Evolutionary conservation across 2,797 vertebrate species (phyloP), one percentile per base, ranked within the genome.

Genomic region (Rhodeus uyekii): DNA sequence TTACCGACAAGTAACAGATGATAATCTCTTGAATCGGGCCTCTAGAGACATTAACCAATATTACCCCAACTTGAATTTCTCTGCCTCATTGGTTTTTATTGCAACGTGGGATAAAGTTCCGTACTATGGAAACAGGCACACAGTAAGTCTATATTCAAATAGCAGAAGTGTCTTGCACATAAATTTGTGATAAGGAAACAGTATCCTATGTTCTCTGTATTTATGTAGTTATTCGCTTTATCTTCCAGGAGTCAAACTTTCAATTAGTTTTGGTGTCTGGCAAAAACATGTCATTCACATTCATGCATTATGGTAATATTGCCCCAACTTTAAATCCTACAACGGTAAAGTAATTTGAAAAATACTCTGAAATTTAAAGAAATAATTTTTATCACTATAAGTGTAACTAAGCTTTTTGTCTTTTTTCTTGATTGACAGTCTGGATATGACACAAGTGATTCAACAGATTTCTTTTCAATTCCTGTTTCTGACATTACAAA

Each of bases 241-340:
- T 72, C 46, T 72, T 50, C 0, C 8, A 44, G 61, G 8, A 65
- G 32, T 63, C 64, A 0, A 75, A 34, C 12, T 81, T 81, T 16
- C 80, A 81, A 34, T 8, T 75, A 3, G 71, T 81, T 22, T 39
- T 81, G 46, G 39, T 67, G 16, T 39, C 71, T 75, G 80, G 64
- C 7, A 53, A 39, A 22, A 7, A 65, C 68, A 42, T 32, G 36
- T 46, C 68, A 36, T 60, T 42, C 18, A 6, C 8, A 22, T 18
- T 80, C 22, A 73, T 80, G 39, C 32, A 63, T 24, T 80, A 63
- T 36, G 55, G 22, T 1, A 0, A 4, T 34, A 75, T 75, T 16
- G 16, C 46, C 0, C 2, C 5, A 0, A 0, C 14, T 9, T 0
- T 0, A n/a, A 0, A 50, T n/a, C 0, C 0, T 32, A 18, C 2